These are phyloP conservation scores for Drosophila pallidifrons DNA, from an alignment of 1,140 invertebrate genomes.

Conservation along the genomic window DNA sequence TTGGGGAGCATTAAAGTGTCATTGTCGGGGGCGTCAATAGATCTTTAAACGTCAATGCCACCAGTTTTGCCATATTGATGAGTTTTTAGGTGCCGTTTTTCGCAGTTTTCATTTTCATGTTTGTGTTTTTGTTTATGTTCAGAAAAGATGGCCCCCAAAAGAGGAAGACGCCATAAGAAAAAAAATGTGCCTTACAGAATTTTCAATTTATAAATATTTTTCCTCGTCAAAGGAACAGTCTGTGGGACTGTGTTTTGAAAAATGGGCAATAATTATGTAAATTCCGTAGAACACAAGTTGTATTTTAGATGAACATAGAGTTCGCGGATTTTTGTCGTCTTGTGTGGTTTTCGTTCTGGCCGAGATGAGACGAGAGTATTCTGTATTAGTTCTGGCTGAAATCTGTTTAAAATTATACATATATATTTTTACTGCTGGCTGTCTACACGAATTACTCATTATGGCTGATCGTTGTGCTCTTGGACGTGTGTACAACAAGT, in stretches of 20 bases:
- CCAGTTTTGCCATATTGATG: constrained; percentile 68
- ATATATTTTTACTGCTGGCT: constrained; percentile 76
- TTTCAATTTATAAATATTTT: constrained; percentile 67
- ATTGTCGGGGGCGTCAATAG: constrained; percentile 74
- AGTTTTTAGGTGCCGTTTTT: constrained; percentile 70
- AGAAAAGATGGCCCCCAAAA: constrained; percentile 39
- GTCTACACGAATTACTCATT: constrained; percentile 74
- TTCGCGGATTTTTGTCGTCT: constrained; percentile 51
- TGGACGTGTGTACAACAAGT: constrained; percentile 61
- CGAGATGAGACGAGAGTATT: constrained; percentile 2
- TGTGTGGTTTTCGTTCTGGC: constrained; percentile 38
- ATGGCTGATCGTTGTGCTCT: constrained; percentile 58
- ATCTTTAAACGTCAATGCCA: constrained; percentile 78
- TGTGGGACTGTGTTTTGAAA: constrained; percentile 18
- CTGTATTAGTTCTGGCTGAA: constrained; percentile 8
- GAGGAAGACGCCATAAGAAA: constrained; percentile 30
- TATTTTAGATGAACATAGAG: constrained; percentile 62
- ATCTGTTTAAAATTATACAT: constrained; percentile 48
- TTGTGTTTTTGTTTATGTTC: constrained; percentile 63
- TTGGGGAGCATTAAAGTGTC: constrained; percentile 74
- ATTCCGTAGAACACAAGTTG: constrained; percentile 57
- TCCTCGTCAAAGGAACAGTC: constrained; percentile 16
- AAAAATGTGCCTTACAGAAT: constrained; percentile 55
- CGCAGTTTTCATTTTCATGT: constrained; percentile 23
- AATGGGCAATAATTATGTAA: constrained; percentile 80